Base-by-base conservation (phyloP, 2,888 invertebrate genomes). In the Heliconius erato region DNA sequence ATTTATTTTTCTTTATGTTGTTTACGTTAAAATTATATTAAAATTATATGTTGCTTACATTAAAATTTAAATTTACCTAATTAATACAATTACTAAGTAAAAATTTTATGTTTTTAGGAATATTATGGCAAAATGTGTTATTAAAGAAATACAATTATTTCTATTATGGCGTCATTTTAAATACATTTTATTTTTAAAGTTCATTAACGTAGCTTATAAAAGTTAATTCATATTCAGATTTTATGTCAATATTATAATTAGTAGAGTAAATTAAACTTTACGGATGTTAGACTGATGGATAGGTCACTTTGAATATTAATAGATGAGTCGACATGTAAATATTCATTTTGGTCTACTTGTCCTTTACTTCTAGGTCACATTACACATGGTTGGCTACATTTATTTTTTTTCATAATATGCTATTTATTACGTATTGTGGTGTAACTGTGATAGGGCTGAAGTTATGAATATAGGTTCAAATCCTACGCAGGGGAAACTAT, bases 351-450 rank as follows among this genome's bases (percentile, higher is more conserved):
- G 83, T 85, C 83, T 85, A 81, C 84, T 83, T 84, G 83, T 87
- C 86, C 85, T 88, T 85, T 85, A 85, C 76, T 85, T 88, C 82
- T 84, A 89, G 88, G 89, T 86, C 74, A 63, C 19, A n/a, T 2
- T 40, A 63, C 63, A 63, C 63, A 7, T 54, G 54, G 54, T 54
- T 54, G 3, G 16, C n/a, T 40, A 76, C 1, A 14, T 9, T 26
- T 63, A 14, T 63, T 32, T 69, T 40, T 71, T 40, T 71, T 12
- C 16, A 26, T 72, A 49, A 26, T n/a, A 44, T 26, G 0, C 44
- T 0, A 28, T 23, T 26, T 0, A 28, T 23, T 26, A 26, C 5
- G 67, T 67, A 72, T 49, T 7, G 19, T 19, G 7, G 14, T n/a
- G 44, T 7, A 26, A 26, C 14, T 26, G 0, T n/a, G n/a, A 44